Evolutionary conservation across 2,113 vertebrate species (phyloP).

Genomic region (Tachycineta bicolor): DNA sequence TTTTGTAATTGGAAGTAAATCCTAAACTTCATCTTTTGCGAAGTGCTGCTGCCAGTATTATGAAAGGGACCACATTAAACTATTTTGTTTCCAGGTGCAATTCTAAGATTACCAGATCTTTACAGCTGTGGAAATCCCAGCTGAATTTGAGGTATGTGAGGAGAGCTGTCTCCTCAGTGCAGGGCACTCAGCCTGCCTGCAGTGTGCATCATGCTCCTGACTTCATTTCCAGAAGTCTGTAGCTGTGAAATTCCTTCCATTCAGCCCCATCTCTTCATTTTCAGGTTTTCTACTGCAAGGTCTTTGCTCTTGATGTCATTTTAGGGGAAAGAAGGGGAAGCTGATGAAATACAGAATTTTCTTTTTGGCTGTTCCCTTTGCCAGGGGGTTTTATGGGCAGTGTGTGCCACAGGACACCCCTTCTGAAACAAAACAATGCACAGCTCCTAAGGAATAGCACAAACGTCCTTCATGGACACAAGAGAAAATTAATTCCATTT

Average conservation of each 20-base stretch:
- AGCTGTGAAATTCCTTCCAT: conserved; percentile 17
- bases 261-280: neutral
- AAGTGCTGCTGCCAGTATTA: neutral
- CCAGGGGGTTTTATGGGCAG: neutral
- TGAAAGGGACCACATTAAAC: neutral
- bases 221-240: neutral
- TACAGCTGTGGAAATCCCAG: neutral
- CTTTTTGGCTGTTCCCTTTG: neutral
- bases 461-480: neutral
- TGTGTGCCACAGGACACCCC: neutral
- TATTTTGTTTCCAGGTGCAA: neutral
- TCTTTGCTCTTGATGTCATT: neutral
- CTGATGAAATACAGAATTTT: neutral
- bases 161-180: neutral
- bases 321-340: neutral
- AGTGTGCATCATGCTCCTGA: fast-evolving
- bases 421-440: neutral
- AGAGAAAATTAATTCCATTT: neutral
- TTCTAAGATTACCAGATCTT: neutral
- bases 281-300: neutral
- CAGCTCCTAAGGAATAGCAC: neutral
- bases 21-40: neutral
- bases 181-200: neutral
- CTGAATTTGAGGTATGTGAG: neutral
- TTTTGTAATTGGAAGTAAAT: neutral